These are phyloP conservation scores for Felis catus DNA, from an alignment of 2,113 vertebrate genomes.

Conservation along the genomic window DNA sequence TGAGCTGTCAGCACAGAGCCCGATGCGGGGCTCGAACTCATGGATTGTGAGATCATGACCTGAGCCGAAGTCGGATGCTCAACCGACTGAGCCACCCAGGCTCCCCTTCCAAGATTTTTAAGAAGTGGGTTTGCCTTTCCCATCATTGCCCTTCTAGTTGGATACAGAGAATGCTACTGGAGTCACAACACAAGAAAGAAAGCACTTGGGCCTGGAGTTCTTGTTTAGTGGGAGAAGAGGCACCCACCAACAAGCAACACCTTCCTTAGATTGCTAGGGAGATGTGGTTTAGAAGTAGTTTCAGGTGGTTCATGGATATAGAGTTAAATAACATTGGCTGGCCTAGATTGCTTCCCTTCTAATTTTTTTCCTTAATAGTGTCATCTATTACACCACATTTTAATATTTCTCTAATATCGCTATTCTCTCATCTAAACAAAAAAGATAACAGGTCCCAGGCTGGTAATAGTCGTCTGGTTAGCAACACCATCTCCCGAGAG, in stretches of 20 bases:
- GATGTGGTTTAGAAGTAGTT: background rate
- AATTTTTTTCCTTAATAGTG: background rate
- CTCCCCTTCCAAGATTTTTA: background rate
- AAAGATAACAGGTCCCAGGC: background rate
- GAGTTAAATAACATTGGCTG: background rate
- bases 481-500: background rate
- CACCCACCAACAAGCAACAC: background rate
- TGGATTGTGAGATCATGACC: no score
- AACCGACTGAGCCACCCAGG: no score
- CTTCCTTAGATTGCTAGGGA: background rate
- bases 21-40: no score
- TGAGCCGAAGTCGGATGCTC: no score
- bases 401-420: background rate
- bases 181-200: background rate
- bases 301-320: background rate
- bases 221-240: background rate
- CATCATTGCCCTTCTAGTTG: background rate
- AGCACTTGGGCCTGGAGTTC: background rate
- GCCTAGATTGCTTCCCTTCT: background rate
- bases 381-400: background rate
- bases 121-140: background rate
- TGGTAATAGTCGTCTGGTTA: background rate
- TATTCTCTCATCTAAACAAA: background rate
- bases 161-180: background rate
- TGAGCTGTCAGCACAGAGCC: no score